Conservation (phyloP, 2,888 invertebrate species). For the Auanema freiburgensis region DNA sequence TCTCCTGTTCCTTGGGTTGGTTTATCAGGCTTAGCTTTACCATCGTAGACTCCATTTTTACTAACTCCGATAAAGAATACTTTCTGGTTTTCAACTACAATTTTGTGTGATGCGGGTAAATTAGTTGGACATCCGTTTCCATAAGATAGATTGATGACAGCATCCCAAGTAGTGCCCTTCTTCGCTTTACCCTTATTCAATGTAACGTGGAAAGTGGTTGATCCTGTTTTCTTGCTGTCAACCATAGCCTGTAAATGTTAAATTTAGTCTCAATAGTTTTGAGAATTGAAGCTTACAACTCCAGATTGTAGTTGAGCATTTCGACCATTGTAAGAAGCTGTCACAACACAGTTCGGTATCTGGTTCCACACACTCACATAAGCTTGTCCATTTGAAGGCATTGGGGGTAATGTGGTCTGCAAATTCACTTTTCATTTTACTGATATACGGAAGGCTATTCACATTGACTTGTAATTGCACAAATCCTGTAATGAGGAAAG, state of each 20-base stretch:
- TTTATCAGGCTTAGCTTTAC: conserved; percentile 34
- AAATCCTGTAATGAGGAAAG: conserved; percentile 86
- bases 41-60: conserved; percentile 28
- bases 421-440: conserved; percentile 7
- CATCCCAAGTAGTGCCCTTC: conserved; percentile 12
- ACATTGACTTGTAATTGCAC: conserved; percentile 68
- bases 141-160: conserved; percentile 16
- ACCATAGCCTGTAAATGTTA: no score
- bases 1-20: conserved; percentile 56
- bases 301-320: no score
- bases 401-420: conserved; percentile 47
- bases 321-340: conserved; percentile 9
- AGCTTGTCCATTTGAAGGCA: conserved; percentile 41
- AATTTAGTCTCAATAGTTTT: no score
- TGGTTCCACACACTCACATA: conserved; percentile 52
- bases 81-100: conserved; percentile 18
- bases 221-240: no score
- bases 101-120: background rate
- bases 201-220: background rate
- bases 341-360: conserved; percentile 26
- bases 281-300: no score
- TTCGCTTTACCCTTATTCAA: background rate
- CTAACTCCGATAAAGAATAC: conserved; percentile 33
- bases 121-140: conserved; percentile 9
- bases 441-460: conserved; percentile 7